phyloP scores from a whole-genome alignment of 2,113 vertebrate genomes.

The Oostethus manadensis region DNA sequence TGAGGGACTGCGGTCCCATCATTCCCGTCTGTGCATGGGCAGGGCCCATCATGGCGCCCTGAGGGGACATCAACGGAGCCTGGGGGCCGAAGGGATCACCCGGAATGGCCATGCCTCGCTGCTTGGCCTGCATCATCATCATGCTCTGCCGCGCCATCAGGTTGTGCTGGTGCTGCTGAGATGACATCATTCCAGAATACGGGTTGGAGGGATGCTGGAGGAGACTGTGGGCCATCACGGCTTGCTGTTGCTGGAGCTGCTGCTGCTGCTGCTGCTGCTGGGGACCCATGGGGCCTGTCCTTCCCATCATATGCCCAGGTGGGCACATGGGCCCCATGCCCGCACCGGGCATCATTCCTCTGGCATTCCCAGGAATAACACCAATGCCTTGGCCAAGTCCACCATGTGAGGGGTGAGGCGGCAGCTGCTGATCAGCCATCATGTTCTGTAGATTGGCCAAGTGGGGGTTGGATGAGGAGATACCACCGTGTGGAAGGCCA shows the following conservation, averaged over 20 bases:
- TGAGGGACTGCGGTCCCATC: conserved; percentile 87
- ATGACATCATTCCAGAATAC: conserved; percentile 85
- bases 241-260: conserved; percentile 64
- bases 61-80: conserved; percentile 84
- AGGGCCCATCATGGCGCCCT: conserved; percentile 87
- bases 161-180: conserved; percentile 80
- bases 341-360: conserved; percentile 71
- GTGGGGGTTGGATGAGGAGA: conserved; percentile 86
- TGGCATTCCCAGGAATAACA: conserved; percentile 68
- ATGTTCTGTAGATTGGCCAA: conserved; percentile 96
- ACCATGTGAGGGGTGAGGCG: conserved; percentile 66
- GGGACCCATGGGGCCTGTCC: conserved; percentile 82
- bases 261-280: too few relatives aligned
- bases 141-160: conserved; percentile 92
- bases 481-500: conserved; percentile 47
- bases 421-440: conserved; percentile 90
- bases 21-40: conserved; percentile 85
- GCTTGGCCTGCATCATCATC: conserved; percentile 96
- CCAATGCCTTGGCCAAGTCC: conserved; percentile 75
- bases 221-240: conserved; percentile 85
- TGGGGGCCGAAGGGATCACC: conserved; percentile 88
- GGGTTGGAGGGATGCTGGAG: conserved; percentile 67
- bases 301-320: conserved; percentile 88
- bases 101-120: conserved; percentile 80
- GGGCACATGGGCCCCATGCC: conserved; percentile 85